Percentiles rank a stretch among this genome's conserved stretches.
These are phyloP conservation scores for Dreissena polymorpha DNA, from an alignment of 1,140 invertebrate species.

Conservation along the genomic window DNA sequence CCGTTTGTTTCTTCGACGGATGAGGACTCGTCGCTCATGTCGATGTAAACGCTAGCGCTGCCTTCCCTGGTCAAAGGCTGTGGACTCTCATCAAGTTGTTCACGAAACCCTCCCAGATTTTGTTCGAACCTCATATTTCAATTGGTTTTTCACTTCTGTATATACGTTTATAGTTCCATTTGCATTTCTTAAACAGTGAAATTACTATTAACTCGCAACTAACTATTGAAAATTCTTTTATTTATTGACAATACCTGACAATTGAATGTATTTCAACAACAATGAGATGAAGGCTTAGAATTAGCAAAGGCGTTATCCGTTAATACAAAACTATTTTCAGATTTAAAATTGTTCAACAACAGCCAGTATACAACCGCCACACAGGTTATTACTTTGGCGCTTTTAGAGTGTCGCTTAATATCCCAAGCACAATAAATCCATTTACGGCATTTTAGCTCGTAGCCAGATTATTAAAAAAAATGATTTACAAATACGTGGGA, in stretches of 20 bases:
- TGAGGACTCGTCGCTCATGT: constrained; percentile 15
- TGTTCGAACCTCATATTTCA: constrained; percentile 33
- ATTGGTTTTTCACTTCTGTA: neutral
- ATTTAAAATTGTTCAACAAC: neutral
- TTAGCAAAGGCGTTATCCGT: neutral
- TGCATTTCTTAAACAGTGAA: neutral
- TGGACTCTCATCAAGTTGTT: constrained; percentile 25
- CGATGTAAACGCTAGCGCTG: constrained; percentile 8
- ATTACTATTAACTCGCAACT: neutral
- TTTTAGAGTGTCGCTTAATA: no score
- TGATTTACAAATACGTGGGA: no score
- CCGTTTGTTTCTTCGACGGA: constrained; percentile 21
- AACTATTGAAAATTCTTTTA: no score
- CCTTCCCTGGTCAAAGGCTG: constrained; percentile 11
- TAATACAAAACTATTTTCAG: neutral
- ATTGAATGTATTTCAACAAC: neutral
- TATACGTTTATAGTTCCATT: neutral
- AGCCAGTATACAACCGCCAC: no score
- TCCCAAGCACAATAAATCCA: no score
- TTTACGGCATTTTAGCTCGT: no score
- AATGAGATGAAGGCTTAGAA: neutral
- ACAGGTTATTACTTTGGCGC: no score
- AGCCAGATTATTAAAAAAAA: no score
- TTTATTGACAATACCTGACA: neutral
- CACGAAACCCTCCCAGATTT: constrained; percentile 3